phyloP scores from a whole-genome alignment of 1,140 invertebrate genomes.

The Drosophila insularis region DNA sequence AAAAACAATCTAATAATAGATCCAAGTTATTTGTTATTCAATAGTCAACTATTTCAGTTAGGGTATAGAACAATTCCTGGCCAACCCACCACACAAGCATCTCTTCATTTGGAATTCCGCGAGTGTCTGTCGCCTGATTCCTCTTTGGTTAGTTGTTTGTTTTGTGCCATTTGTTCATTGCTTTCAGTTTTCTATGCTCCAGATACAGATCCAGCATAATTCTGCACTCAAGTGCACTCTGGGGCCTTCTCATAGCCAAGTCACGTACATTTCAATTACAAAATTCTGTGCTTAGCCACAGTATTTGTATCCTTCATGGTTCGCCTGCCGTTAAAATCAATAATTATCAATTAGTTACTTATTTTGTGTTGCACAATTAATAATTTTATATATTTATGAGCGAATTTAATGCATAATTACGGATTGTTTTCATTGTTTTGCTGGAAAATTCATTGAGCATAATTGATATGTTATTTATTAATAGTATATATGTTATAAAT shows the following conservation, averaged over 20 bases:
- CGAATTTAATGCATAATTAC: conserved; percentile 41
- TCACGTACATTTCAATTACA: conserved; percentile 58
- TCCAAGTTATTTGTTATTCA: no score
- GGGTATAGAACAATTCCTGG: not conserved
- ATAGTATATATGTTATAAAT: no score
- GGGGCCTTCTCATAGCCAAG: conserved; percentile 32
- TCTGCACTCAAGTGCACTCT: conserved; percentile 53
- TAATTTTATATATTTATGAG: conserved; percentile 21
- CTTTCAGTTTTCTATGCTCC: conserved; percentile 34
- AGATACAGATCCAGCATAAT: conserved; percentile 22
- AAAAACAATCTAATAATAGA: no score
- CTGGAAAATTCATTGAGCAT: conserved; percentile 48
- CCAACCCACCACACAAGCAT: conserved; percentile 24
- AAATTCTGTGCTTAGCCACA: not conserved
- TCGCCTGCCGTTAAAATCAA: conserved; percentile 7
- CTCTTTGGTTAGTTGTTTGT: conserved; percentile 33
- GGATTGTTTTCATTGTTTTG: conserved; percentile 17
- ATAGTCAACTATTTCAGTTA: not conserved
- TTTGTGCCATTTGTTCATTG: conserved; percentile 19
- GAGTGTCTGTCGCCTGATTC: conserved; percentile 45
- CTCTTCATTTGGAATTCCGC: conserved; percentile 58
- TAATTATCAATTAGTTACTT: conserved; percentile 62
- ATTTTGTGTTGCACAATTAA: conserved; percentile 36
- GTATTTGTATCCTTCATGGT: not conserved
- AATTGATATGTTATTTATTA: no score